These are phyloP conservation scores for Caenorhabditis remanei DNA, from an alignment of 1,140 invertebrate species.

Conservation along the genomic window DNA sequence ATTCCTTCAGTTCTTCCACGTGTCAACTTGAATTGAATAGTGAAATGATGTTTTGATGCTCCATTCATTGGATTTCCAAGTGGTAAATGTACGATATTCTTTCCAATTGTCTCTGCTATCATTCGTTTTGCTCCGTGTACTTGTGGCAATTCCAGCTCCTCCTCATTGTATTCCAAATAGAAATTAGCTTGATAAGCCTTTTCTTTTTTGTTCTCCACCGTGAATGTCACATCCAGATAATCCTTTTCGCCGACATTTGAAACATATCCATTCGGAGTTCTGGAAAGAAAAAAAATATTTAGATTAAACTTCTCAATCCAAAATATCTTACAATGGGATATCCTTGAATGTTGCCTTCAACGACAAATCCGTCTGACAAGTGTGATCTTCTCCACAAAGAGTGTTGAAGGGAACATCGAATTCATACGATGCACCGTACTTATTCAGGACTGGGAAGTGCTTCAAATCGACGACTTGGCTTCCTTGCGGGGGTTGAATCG, in stretches of 20 bases:
- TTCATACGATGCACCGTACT: conserved; percentile 59
- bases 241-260: conserved; percentile 66
- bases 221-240: conserved; percentile 59
- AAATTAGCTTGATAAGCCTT: conserved; percentile 70
- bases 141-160: conserved; percentile 73
- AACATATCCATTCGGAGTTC: conserved; percentile 56
- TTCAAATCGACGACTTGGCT: conserved; percentile 58
- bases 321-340: conserved; percentile 49
- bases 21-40: conserved; percentile 74
- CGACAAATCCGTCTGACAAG: conserved; percentile 61
- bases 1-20: conserved; percentile 75
- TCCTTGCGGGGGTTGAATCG: conserved; percentile 53
- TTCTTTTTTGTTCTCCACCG: conserved; percentile 65
- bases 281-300: conserved; percentile 27
- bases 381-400: conserved; percentile 63
- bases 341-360: conserved; percentile 60
- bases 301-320: neutral
- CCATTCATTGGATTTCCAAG: conserved; percentile 75
- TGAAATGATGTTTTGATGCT: conserved; percentile 69
- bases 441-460: conserved; percentile 61
- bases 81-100: conserved; percentile 68
- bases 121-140: conserved; percentile 53
- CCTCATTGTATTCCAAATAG: conserved; percentile 72
- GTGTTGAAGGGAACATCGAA: conserved; percentile 65
- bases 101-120: conserved; percentile 68